Evolutionary conservation across 2,797 vertebrate species (phyloP), one percentile per base, ranked within the genome.

Genomic region (Echeneis naucrates): DNA sequence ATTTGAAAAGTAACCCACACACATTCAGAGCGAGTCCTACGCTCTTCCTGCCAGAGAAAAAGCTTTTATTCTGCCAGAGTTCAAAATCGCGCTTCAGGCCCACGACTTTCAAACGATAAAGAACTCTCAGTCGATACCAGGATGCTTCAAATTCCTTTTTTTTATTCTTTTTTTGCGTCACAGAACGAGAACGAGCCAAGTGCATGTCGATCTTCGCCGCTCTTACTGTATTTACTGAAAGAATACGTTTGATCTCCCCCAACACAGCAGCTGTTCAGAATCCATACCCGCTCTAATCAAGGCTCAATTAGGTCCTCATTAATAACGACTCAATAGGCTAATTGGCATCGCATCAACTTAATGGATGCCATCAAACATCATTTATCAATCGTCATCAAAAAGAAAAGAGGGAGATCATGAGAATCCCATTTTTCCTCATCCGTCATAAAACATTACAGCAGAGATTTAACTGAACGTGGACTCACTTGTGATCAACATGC

Each of bases 401-500:
- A 55, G 33, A 66, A 66, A 62, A n/a, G 57, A 77, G 51, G 26
- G 19, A 79, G 54, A 53, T 44, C 57, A 42, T 37, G 0, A 14
- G 8, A 14, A 26, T 50, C 40, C 58, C 52, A 37, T 70, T 45
- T 21, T 42, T 52, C 23, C 44, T 58, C 10, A 50, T 60, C 64
- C 44, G 45, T 64, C 21, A 13, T 12, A 12, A 12, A 55, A 63
- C 58, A 0, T 38, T 3, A 23, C 45, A 19, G 2, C 14, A 14
- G 4, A 11, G 37, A 42, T 26, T 5, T 11, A 42, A 14, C 35
- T 30, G 17, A 53, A 74, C 19, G 26, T 26, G 40, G 77, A 94
- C 94, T 95, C 90, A 95, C 94, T 95, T 83, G 90, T 92, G 67
- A 94, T 91, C 78, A 95, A 84, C 94, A 95, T 95, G 75, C 16